Base-by-base conservation (phyloP, 2,113 vertebrate genomes). In the Oncorhynchus keta region DNA sequence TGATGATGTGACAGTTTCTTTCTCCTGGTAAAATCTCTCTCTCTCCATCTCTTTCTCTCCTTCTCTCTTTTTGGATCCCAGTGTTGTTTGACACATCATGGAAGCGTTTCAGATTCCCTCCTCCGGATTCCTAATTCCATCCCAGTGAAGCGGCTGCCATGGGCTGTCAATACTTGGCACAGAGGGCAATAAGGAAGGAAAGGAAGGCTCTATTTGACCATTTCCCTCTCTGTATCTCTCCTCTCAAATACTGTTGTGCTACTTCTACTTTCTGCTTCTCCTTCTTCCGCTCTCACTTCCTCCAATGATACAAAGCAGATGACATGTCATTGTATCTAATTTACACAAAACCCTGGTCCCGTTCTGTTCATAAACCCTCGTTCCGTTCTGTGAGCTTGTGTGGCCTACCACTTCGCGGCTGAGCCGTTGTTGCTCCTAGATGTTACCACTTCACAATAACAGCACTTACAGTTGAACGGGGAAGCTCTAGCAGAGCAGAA, bases 1-100 rank as follows among this genome's bases (percentile, higher is more conserved):
- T 92, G 90, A 92, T 92, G 91, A 92, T 92, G 89, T 92, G 91
- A 92, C 91, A 92, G 90, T 92, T 92, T 77, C 90, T 91, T 92
- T 90, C 87, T 90, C 87, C 87, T 86, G 71, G 68, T 86, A 86
- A 90, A 92, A 91, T 45, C 39, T 45, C 39, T 45, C 39, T 45
- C 39, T 45, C 39, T 45, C 39, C 9, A 45, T 45, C 39, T 11
- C 39, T 45, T 45, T 45, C 39, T 39, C 35, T 45, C 39, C 39
- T 39, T 57, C 20, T 88, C 86, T 89, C 85, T 45, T 45, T 88
- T 71, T 90, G 88, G 89, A 92, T 92, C 89, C 88, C 86, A 88
- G 84, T 82, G 39, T 90, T 91, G 91, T 91, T 92, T 92, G 91
- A 92, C 92, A 92, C 90, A 88, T 91, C 92, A 87, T 92, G 90